A percentile compares a stretch with the other conserved stretches of the same genome.
phyloP scores from a whole-genome alignment of 2,888 invertebrate genomes.

The Caradrina clavipalpis region DNA sequence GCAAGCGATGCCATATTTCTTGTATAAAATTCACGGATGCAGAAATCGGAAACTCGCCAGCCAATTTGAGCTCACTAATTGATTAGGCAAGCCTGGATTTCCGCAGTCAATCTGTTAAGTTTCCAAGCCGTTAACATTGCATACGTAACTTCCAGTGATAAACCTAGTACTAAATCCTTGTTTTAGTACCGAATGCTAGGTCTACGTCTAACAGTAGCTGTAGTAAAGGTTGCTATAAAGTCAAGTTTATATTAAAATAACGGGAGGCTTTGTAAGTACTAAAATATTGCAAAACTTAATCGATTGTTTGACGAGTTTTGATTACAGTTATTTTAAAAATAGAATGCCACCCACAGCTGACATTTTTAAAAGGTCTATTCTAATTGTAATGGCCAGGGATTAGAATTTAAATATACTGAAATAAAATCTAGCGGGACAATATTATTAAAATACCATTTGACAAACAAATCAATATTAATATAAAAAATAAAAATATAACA shows the following conservation, averaged over 20 bases:
- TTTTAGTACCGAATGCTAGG: background rate
- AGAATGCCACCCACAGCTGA: too few relatives aligned
- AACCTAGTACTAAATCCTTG: too few relatives aligned
- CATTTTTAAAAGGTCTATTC: too few relatives aligned
- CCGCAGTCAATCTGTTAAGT: conserved; percentile 20
- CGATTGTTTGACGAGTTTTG: background rate
- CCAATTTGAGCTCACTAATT: conserved; percentile 14
- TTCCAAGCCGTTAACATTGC: conserved; percentile 32
- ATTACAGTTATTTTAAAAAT: too few relatives aligned
- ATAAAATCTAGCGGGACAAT: too few relatives aligned
- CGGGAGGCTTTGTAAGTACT: background rate
- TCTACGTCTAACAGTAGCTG: too few relatives aligned
- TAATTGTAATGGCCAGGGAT: too few relatives aligned
- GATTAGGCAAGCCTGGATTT: conserved; percentile 17
- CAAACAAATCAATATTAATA: too few relatives aligned
- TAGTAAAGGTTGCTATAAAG: too few relatives aligned
- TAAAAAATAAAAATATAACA: too few relatives aligned
- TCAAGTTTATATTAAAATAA: background rate
- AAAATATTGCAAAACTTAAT: background rate
- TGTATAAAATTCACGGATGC: conserved; percentile 2
- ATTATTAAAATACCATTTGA: too few relatives aligned
- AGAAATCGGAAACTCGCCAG: background rate
- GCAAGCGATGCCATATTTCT: background rate
- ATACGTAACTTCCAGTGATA: conserved; percentile 7
- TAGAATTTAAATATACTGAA: too few relatives aligned